Evolutionary conservation across 2,888 invertebrate genomes (phyloP), one percentile per base, ranked within the genome.

Genomic region (Lasioglossum calceatum): DNA sequence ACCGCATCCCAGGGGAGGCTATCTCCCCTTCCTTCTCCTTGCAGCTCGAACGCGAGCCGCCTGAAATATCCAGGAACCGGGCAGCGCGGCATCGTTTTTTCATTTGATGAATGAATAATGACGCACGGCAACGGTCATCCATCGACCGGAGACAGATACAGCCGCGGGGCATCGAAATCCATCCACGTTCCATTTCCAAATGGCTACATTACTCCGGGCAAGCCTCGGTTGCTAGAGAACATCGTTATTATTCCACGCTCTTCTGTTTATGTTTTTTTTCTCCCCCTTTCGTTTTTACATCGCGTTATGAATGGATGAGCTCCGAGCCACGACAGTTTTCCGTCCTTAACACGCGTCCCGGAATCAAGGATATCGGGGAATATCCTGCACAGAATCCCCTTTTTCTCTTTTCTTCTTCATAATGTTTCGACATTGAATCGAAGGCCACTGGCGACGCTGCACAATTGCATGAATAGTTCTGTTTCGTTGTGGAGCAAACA

Each of bases 21-120:
- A 84, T 88, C 87, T 90, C 79, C 64, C 67, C 36, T 14, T 82
- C 71, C 81, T 85, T 23, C 81, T 77, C 73, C 81, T 67, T 80
- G 77, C 77, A 81, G 84, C 81, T 87, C 83, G 78, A 84, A 82
- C 88, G 76, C 87, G 85, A 83, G 76, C 58, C 81, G 71, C 79
- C 84, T 91, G 76, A 90, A 91, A 91, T 91, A 91, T 91, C 91
- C 87, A 91, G 86, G 83, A 91, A 73, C 82, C 74, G 70, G 79
- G 82, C 80, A 70, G n/a, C 42, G 75, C 81, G 74, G 73, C 82
- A 82, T 82, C 86, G 76, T 88, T 86, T 89, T 87, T 85, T 89
- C 89, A 86, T 84, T 86, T 81, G 85, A 91, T 89, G 90, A 91
- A 91, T 91, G 89, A 91, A 82, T 91, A 90, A 91, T 90, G 85